Conservation (phyloP, 2,888 invertebrate species). For the Mythimna albipuncta region DNA sequence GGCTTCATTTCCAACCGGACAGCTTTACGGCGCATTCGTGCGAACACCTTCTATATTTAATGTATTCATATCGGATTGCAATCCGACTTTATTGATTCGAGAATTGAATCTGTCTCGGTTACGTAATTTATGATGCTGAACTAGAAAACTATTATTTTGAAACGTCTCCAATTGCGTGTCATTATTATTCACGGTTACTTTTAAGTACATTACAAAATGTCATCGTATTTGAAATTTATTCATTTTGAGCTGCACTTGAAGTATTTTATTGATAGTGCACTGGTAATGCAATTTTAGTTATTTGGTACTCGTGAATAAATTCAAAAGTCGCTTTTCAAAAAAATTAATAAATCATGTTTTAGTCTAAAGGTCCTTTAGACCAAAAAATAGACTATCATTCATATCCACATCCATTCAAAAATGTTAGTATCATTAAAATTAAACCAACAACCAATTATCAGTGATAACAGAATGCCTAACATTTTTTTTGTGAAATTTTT, state of each 20-base stretch:
- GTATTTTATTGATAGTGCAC: not conserved
- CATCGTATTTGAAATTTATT: not conserved
- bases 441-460: not conserved
- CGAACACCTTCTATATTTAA: constrained; percentile 57
- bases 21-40: constrained; percentile 57
- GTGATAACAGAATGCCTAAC: not conserved
- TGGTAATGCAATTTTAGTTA: not conserved
- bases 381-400: no score
- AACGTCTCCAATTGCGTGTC: constrained; percentile 13
- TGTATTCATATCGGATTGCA: constrained; percentile 50
- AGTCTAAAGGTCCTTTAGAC: no score
- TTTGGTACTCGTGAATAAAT: no score
- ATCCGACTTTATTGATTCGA: constrained; percentile 57
- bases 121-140: constrained; percentile 33
- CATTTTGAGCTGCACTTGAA: not conserved
- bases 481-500: no score
- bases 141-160: constrained; percentile 23
- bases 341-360: no score
- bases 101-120: constrained; percentile 57
- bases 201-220: not conserved
- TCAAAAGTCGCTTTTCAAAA: no score
- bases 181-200: not conserved
- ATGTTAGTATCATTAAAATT: not conserved
- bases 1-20: constrained; percentile 56
- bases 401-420: no score